phyloP scores from a whole-genome alignment of 2,113 vertebrate genomes.

The Odocoileus virginianus region DNA sequence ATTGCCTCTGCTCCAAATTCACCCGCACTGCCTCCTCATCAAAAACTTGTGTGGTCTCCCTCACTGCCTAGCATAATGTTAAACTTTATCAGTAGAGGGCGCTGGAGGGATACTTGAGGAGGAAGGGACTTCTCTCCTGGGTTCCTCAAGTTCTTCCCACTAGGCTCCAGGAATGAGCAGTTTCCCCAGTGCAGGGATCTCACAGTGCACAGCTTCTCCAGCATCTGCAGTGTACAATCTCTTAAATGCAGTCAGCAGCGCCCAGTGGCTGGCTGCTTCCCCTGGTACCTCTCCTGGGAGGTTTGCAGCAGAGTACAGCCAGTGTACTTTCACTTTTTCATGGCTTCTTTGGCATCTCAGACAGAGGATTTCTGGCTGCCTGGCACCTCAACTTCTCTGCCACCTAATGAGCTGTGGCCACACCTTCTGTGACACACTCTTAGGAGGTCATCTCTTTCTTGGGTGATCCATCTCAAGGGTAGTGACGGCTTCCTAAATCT shows the following conservation, averaged over 20 bases:
- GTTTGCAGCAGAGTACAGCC: neutral
- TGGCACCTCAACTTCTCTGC: neutral
- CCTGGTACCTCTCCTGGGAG: neutral
- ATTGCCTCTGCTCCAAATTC: neutral
- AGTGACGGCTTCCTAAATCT: neutral
- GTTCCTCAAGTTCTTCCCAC: neutral
- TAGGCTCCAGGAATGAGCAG: neutral
- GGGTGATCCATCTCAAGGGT: neutral
- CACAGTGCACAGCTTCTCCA: neutral
- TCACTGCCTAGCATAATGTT: neutral
- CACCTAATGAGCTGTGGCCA: neutral
- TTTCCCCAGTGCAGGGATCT: neutral
- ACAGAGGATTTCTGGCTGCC: neutral
- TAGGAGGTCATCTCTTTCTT: neutral
- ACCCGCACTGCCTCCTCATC: neutral
- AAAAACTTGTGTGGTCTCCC: neutral
- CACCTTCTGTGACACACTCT: neutral
- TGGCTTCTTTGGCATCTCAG: neutral
- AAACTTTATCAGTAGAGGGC: neutral
- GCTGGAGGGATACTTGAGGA: neutral
- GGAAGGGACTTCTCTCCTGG: neutral
- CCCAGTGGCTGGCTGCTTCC: neutral
- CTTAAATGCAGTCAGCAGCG: neutral
- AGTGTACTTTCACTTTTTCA: neutral
- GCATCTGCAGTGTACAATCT: neutral